Conservation (phyloP, 2,113 vertebrate species). For the Campylorhamphus procurvoides region DNA sequence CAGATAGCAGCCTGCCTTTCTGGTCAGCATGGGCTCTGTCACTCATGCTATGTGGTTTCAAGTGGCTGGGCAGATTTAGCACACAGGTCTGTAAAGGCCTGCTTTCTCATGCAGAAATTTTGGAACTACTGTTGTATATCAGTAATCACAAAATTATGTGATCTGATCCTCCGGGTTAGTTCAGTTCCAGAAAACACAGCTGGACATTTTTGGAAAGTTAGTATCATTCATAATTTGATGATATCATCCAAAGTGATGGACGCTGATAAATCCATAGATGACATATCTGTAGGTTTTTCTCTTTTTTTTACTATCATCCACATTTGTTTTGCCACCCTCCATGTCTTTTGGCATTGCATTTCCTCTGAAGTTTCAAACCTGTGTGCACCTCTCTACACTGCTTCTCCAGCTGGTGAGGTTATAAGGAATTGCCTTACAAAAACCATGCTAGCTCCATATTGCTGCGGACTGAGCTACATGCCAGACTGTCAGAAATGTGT, state of each 20-base stretch:
- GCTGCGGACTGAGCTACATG: background rate
- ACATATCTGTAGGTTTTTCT: background rate
- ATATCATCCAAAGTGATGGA: background rate
- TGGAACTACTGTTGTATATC: background rate
- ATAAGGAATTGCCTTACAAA: background rate
- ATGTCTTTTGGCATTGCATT: background rate
- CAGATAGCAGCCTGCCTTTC: background rate
- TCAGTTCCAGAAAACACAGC: background rate
- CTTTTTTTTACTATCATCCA: background rate
- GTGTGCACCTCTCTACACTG: background rate
- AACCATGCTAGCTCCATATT: background rate
- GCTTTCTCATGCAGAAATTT: background rate
- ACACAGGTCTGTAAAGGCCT: background rate
- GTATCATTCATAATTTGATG: background rate
- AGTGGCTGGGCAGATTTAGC: background rate
- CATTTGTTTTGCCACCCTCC: background rate
- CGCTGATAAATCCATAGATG: background rate
- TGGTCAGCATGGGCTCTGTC: background rate
- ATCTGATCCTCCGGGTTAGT: background rate
- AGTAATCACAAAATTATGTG: background rate
- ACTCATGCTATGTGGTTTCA: background rate
- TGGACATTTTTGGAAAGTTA: background rate
- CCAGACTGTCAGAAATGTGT: background rate
- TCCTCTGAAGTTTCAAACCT: background rate
- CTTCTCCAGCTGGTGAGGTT: background rate